Conservation (phyloP, 2,888 invertebrate species). For the Machimus atricapillus region DNA sequence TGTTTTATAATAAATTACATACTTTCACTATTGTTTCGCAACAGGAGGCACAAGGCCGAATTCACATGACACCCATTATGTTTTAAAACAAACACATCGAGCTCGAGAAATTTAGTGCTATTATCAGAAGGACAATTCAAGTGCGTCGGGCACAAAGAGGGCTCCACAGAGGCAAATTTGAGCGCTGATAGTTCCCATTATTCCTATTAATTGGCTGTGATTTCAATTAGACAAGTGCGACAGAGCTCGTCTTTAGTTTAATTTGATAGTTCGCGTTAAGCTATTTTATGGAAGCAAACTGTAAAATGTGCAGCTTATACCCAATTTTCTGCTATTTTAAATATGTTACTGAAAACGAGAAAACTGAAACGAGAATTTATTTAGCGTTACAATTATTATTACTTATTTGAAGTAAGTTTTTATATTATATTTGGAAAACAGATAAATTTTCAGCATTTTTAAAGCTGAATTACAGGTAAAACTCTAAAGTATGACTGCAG, state of each 20-base stretch:
- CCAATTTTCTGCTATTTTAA: neutral
- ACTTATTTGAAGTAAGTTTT: no score
- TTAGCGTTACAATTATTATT: no score
- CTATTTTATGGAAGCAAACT: neutral
- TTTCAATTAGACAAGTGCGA: constrained; percentile 19
- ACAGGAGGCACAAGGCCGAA: neutral
- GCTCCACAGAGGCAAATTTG: constrained; percentile 5
- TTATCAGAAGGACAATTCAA: neutral
- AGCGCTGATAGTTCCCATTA: constrained; percentile 17
- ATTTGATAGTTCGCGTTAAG: neutral
- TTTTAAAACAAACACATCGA: neutral
- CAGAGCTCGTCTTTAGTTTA: neutral
- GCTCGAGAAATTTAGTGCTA: neutral
- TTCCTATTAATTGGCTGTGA: constrained; percentile 7
- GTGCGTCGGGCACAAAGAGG: neutral
- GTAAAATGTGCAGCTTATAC: neutral
- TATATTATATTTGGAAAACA: no score
- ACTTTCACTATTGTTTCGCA: neutral
- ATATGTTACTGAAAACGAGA: neutral
- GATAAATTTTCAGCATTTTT: no score
- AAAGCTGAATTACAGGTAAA: no score
- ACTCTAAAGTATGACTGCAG: no score
- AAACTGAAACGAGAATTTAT: no score
- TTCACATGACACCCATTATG: neutral
- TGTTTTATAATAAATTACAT: neutral